phyloP scores from a whole-genome alignment of 2,888 invertebrate species.

The Hoplodrina ambigua region DNA sequence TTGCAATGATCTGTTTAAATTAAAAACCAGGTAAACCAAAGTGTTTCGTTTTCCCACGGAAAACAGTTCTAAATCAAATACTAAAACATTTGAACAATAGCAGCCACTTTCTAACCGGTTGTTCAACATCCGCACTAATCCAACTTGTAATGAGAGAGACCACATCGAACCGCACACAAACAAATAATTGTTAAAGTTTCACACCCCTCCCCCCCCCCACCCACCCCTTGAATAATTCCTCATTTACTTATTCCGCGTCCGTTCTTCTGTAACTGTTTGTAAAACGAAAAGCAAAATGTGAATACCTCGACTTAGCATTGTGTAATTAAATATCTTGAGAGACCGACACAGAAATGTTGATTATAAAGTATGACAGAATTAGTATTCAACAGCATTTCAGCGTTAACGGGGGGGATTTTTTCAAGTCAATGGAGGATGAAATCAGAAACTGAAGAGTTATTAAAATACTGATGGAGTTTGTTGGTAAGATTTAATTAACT shows the following conservation, averaged over 20 bases:
- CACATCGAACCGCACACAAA: conserved; percentile 8
- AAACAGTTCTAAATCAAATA: not conserved
- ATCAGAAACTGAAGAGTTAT: not conserved
- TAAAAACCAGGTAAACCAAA: too few relatives aligned
- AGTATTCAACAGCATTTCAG: conserved; percentile 15
- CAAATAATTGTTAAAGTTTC: conserved; percentile 18
- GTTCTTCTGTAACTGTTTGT: conserved; percentile 44
- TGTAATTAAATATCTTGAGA: conserved; percentile 21
- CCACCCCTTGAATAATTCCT: conserved; percentile 10
- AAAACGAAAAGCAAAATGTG: conserved; percentile 37
- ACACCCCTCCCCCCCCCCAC: not conserved
- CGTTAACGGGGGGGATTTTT: not conserved
- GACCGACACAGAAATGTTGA: conserved; percentile 10
- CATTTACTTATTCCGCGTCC: conserved; percentile 39
- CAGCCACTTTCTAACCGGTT: not conserved
- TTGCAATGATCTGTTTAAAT: too few relatives aligned
- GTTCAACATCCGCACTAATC: conserved; percentile 2
- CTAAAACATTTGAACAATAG: not conserved
- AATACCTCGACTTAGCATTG: conserved; percentile 8
- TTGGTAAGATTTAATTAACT: conserved; percentile 2
- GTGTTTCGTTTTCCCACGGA: not conserved
- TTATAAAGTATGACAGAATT: conserved; percentile 7
- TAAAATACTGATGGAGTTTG: not conserved
- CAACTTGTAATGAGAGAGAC: conserved; percentile 11
- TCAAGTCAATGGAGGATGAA: not conserved